Conservation (phyloP, 2,113 vertebrate species). For the Holacanthus passer region DNA sequence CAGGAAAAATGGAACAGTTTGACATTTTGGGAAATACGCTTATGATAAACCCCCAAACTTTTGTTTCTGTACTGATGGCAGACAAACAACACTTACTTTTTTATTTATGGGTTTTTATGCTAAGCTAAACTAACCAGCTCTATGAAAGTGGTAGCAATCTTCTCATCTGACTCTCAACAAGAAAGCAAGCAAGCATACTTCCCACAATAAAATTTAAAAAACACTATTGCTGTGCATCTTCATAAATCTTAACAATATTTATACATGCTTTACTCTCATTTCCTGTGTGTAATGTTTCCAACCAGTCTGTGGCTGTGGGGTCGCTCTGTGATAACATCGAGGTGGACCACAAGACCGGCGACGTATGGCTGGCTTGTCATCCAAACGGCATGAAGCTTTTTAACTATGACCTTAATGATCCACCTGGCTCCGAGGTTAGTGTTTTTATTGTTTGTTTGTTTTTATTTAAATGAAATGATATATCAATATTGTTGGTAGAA, state of each 20-base stretch:
- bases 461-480: neutral
- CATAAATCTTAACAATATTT: neutral
- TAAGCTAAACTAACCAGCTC: neutral
- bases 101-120: no score
- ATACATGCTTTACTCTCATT: neutral
- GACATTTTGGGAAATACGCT: neutral
- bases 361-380: slow-evolving; percentile 90
- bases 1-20: neutral
- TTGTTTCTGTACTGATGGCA: neutral
- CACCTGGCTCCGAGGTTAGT: slow-evolving; percentile 90
- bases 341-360: slow-evolving; percentile 88
- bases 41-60: neutral
- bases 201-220: no score
- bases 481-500: slow-evolving; percentile 80
- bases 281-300: slow-evolving; percentile 3
- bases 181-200: neutral
- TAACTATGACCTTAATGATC: slow-evolving; percentile 79
- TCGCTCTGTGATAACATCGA: slow-evolving; percentile 89
- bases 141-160: neutral
- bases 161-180: neutral
- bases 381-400: slow-evolving; percentile 83
- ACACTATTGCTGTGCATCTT: neutral
- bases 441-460: neutral
- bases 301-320: slow-evolving; percentile 85
- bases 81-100: neutral